Base-by-base conservation (phyloP, 2,888 invertebrate genomes). In the Plagodis dolabraria region DNA sequence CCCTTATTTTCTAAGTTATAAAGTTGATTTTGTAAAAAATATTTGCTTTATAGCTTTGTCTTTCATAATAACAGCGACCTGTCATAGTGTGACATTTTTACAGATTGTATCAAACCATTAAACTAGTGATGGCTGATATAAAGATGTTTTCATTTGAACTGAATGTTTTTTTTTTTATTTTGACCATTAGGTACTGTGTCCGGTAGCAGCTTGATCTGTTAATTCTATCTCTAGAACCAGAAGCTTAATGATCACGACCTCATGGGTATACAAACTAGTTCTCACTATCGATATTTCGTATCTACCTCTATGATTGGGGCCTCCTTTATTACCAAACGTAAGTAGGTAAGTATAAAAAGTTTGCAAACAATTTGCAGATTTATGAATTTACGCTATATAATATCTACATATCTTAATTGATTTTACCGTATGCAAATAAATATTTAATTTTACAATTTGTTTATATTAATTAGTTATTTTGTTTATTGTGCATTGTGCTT, bases 41-140 rank as follows among this genome's bases (percentile, higher is more conserved):
- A 9, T 57, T 47, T 53, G 36, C 56, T 68, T 63, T 67, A 75
- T 66, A 69, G 76, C 77, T 46, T 62, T 71, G 77, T 79, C 76
- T 82, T 79, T 83, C 81, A 83, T 87, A 87, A 87, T 87, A 87
- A 88, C 86, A 86, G 88, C 85, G 82, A 88, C 83, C 85, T 89
- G 90, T 89, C 90, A 89, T 81, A 85, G 84, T 88, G 88, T 87
- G 86, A 88, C 88, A 87, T 82, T 83, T 87, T 86, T 75, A 76
- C 71, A 86, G 87, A 88, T 88, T 77, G 76, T 76, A 89, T 87
- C 87, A 69, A 75, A 77, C 82, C 83, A 87, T 89, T 88, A 87
- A 84, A 61, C 56, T 56, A 85, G 79, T 74, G 89, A 88, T 87
- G 83, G 80, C 76, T 72, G 89, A 90, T 90, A 87, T 76, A 80